These are phyloP conservation scores for Nemapogon koenigi DNA, from an alignment of 2,888 invertebrate species.

Conservation along the genomic window DNA sequence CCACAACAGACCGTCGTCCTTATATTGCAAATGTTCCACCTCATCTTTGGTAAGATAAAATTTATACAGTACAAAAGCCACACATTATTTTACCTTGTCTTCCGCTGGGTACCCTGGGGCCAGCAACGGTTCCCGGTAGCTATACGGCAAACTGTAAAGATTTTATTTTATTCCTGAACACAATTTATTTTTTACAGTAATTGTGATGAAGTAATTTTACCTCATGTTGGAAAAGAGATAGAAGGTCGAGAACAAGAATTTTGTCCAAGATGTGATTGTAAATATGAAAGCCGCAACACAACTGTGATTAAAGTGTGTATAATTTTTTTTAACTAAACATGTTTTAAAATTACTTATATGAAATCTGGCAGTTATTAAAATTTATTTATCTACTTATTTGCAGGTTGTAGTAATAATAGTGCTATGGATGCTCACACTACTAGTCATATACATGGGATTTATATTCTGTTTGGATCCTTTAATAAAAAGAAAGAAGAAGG, in stretches of 20 bases:
- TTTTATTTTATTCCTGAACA: not conserved
- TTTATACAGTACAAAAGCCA: too few relatives aligned
- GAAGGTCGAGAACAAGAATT: slow-evolving; percentile 80
- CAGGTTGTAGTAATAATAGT: slow-evolving; percentile 95
- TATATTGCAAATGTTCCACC: slow-evolving; percentile 79
- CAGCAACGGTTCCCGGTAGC: not conserved
- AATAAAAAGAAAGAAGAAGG: slow-evolving; percentile 76
- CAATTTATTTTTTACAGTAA: slow-evolving; percentile 60
- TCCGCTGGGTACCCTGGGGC: not conserved
- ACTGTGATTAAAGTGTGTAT: slow-evolving; percentile 81
- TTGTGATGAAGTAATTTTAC: slow-evolving; percentile 78
- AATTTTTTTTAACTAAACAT: not conserved
- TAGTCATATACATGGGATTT: slow-evolving; percentile 94
- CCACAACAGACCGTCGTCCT: slow-evolving; percentile 62
- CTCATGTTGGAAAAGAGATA: slow-evolving; percentile 69
- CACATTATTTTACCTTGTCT: not conserved
- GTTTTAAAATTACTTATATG: not conserved
- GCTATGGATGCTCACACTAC: slow-evolving; percentile 89
- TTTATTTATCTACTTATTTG: slow-evolving; percentile 19
- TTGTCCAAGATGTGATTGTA: slow-evolving; percentile 90
- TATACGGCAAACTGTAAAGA: not conserved
- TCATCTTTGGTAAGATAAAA: slow-evolving; percentile 69
- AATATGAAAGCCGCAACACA: slow-evolving; percentile 90
- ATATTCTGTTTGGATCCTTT: slow-evolving; percentile 91
- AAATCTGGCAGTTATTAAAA: not conserved